phyloP scores from a whole-genome alignment of 2,113 vertebrate genomes.

The Natator depressus region DNA sequence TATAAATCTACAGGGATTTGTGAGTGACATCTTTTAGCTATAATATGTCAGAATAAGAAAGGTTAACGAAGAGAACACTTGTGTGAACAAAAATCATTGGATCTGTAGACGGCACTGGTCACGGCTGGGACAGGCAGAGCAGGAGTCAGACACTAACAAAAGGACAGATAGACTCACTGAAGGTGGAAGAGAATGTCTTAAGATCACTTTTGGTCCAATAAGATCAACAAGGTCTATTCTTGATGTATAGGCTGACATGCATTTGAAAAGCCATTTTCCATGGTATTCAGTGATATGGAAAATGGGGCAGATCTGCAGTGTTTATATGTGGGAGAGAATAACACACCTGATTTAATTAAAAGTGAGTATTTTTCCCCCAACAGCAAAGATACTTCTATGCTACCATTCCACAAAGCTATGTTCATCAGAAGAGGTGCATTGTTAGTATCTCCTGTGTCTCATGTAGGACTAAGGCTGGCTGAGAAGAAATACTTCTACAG shows the following conservation, averaged over 20 bases:
- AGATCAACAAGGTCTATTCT: background rate
- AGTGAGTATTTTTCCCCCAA: background rate
- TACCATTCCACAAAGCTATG: background rate
- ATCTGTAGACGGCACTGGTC: background rate
- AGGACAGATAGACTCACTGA: background rate
- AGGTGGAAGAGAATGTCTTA: background rate
- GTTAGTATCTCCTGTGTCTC: background rate
- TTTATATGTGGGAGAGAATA: background rate
- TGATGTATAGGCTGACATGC: background rate
- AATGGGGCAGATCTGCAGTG: background rate
- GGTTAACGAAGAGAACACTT: background rate
- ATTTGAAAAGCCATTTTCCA: background rate
- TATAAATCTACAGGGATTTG: rapidly evolving
- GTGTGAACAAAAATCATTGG: background rate
- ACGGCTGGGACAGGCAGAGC: background rate
- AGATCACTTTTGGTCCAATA: background rate
- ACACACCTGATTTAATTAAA: background rate
- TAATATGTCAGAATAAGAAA: background rate
- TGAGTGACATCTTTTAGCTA: background rate
- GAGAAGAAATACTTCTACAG: background rate
- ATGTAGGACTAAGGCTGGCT: background rate
- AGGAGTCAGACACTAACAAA: background rate
- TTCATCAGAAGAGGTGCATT: background rate
- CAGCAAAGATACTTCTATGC: background rate
- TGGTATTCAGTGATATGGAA: background rate